phyloP scores from a whole-genome alignment of 1,140 invertebrate species.

The Saccostrea glomerata region DNA sequence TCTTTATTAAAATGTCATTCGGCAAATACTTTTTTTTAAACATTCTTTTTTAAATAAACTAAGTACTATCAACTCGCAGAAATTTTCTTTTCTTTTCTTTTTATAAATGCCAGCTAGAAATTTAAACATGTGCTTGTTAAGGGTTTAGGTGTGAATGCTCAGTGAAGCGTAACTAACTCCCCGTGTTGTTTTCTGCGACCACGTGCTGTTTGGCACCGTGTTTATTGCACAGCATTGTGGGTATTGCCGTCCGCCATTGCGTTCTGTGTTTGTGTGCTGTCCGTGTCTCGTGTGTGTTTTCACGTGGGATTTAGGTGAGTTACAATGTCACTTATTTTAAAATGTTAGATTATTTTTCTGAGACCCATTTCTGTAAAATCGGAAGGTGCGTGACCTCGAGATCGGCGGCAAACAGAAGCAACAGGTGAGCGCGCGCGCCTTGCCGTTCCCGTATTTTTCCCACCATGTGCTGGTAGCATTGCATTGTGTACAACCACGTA shows the following conservation, averaged over 20 bases:
- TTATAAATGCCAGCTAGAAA: no score
- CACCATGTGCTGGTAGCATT: slow-evolving; percentile 21
- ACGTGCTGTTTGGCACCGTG: slow-evolving; percentile 21
- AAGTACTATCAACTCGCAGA: no score
- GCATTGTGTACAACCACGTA: background rate
- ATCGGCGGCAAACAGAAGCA: background rate
- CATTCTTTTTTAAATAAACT: no score
- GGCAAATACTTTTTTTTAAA: no score
- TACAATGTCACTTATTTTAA: slow-evolving; percentile 44
- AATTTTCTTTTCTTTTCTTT: no score
- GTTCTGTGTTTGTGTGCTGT: slow-evolving; percentile 71
- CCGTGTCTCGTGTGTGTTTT: slow-evolving; percentile 70
- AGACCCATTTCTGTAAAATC: background rate
- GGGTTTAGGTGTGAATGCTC: background rate
- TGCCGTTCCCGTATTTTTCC: background rate
- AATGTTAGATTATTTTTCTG: slow-evolving; percentile 4
- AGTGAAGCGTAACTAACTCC: background rate
- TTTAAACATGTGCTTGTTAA: no score
- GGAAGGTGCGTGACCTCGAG: background rate
- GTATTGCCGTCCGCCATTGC: slow-evolving; percentile 71
- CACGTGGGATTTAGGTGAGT: slow-evolving; percentile 66
- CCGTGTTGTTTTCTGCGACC: slow-evolving; percentile 34
- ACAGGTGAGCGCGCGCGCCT: background rate
- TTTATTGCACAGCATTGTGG: slow-evolving; percentile 58
- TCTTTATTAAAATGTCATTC: no score